Base-by-base conservation (phyloP, 2,113 vertebrate species). In the Suricata suricatta region DNA sequence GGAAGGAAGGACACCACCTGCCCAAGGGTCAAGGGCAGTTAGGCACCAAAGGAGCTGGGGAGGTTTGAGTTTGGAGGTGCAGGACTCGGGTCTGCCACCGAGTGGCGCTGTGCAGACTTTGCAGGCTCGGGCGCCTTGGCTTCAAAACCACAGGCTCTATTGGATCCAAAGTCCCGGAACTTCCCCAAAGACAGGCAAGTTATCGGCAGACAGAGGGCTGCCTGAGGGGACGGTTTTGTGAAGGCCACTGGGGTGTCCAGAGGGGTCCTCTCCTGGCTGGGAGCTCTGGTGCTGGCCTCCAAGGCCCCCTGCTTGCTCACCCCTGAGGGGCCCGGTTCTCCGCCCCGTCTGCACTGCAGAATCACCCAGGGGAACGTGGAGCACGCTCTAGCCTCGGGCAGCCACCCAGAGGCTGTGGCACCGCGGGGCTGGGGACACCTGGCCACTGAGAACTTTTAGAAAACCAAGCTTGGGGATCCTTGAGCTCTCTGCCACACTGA, bases 101-200 rank as follows among this genome's bases (percentile, higher is more conserved):
- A 88, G 93, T 47, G 93, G 97, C 41, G 77, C 96, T 86, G 82
- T 14, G 33, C 1, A 3, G 33, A 50, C 33, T n/a, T 5, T 12
- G 25, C 63, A 35, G n/a, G 52, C 69, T 57, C 64, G 1, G 60
- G 54, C 1, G 1, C 60, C 80, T 9, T 63, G 19, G 44, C 50
- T 79, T 71, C 1, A 2, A 96, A 94, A 95, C 95, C 91, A 79
- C 97, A 27, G n/a, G 87, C 11, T n/a, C 80, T 79, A 17, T 38
- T 5, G 8, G n/a, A 21, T 60, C 94, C 35, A 60, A 35, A 29
- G 92, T 35, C 88, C 52, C 76, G 33, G 47, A 95, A 92, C 96
- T 95, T 93, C 95, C 80, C 57, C 41, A 87, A 66, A 92, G 64
- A 90, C 54, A 33, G 60, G 93, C 88, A 97, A 95, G 94, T 91